These are phyloP conservation scores for Mungos mungo DNA, from an alignment of 2,113 vertebrate genomes.

Conservation along the genomic window DNA sequence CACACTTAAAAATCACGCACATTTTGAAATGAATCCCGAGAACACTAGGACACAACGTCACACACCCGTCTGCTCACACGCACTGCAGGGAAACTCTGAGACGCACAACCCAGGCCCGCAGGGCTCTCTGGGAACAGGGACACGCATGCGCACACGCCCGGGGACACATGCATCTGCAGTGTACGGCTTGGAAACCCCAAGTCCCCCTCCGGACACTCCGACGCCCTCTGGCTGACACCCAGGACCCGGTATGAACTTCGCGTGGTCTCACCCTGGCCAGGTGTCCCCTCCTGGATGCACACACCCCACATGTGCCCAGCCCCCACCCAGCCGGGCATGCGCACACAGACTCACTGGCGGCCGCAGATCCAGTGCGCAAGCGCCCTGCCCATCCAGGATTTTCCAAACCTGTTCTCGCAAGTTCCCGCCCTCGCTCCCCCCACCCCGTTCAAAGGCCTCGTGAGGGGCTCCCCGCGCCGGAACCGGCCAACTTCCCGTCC, in stretches of 20 bases:
- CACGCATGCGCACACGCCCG: neutral
- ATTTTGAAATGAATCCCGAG: neutral
- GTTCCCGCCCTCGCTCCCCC: neutral
- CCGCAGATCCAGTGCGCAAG: neutral
- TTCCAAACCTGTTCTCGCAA: neutral
- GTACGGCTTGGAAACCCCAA: too few species aligned
- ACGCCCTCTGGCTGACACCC: neutral
- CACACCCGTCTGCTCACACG: fast-evolving
- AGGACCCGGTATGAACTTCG: neutral
- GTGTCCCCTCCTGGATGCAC: neutral
- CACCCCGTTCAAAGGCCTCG: neutral
- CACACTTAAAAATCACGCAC: too few species aligned
- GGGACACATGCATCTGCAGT: neutral
- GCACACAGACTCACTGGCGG: neutral
- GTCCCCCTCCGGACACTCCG: neutral
- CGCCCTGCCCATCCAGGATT: fast-evolving
- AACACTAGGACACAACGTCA: neutral
- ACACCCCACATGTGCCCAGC: neutral
- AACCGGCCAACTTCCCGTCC: neutral
- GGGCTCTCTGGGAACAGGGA: neutral
- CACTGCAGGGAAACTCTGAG: neutral
- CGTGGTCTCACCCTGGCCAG: neutral
- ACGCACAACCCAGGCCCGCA: neutral
- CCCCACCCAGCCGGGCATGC: neutral
- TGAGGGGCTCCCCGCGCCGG: neutral